Percentiles rank a stretch among this genome's conserved stretches.
Conservation (phyloP, 2,113 vertebrate species). For the Hipposideros armiger region DNA sequence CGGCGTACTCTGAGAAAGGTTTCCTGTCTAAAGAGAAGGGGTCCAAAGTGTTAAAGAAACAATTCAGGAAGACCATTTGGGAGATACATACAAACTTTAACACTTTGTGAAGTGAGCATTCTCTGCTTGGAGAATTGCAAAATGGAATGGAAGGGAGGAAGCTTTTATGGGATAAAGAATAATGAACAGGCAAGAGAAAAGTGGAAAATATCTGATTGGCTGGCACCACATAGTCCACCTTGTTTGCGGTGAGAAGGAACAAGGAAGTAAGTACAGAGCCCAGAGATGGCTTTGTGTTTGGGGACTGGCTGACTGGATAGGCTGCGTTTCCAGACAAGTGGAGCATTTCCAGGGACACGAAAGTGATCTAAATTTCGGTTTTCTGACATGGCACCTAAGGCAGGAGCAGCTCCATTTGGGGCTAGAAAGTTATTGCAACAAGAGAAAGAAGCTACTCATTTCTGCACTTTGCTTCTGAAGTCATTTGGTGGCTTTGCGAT, state of each 20-base stretch:
- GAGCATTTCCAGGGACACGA: background rate
- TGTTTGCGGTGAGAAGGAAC: background rate
- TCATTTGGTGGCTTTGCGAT: background rate
- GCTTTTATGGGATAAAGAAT: background rate
- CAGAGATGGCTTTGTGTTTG: background rate
- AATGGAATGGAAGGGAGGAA: background rate
- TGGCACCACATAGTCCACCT: background rate
- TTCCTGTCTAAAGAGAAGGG: background rate
- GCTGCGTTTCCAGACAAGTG: background rate
- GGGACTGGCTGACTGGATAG: background rate
- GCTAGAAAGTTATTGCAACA: background rate
- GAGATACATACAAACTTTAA: background rate
- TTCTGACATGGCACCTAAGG: background rate
- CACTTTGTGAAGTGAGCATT: background rate
- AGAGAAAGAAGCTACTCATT: background rate
- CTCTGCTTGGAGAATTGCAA: background rate
- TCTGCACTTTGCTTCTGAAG: background rate
- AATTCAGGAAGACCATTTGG: background rate
- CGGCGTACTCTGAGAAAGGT: background rate
- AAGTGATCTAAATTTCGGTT: background rate
- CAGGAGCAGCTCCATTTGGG: background rate
- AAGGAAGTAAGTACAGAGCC: background rate
- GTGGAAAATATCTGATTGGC: too few species aligned
- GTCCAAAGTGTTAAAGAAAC: background rate
- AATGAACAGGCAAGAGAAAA: background rate